Evolutionary conservation across 2,888 invertebrate species (phyloP).

Genomic region (Hypena proboscidalis): DNA sequence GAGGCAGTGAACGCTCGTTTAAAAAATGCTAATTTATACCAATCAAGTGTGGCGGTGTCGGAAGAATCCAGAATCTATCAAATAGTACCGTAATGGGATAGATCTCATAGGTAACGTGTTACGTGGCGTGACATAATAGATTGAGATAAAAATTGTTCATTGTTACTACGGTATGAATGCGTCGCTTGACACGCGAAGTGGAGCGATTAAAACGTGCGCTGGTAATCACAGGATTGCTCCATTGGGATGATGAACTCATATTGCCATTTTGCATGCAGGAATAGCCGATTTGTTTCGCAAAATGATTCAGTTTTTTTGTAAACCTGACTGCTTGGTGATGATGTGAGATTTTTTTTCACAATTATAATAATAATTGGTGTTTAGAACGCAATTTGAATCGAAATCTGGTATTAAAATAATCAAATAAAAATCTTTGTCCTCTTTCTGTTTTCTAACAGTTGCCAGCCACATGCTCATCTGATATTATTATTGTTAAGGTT

Average conservation of each 20-base stretch:
- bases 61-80: constrained; percentile 44
- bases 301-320: too few species aligned
- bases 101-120: constrained; percentile 59
- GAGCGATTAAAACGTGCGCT: constrained; percentile 47
- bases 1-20: neutral
- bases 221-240: constrained; percentile 37
- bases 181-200: constrained; percentile 61
- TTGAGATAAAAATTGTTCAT: constrained; percentile 53
- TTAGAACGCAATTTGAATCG: too few species aligned
- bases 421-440: too few species aligned
- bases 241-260: constrained; percentile 37
- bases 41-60: constrained; percentile 19
- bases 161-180: constrained; percentile 60
- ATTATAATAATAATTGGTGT: too few species aligned
- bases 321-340: too few species aligned
- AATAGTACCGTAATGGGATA: constrained; percentile 66
- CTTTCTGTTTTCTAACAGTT: too few species aligned
- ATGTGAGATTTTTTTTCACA: too few species aligned
- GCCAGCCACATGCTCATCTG: too few species aligned
- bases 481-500: too few species aligned
- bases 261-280: neutral
- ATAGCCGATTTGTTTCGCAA: too few species aligned
- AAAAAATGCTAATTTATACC: constrained; percentile 20
- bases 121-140: constrained; percentile 60
- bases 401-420: too few species aligned